A percentile compares a stretch with the other conserved stretches of the same genome.
Conservation (phyloP, 2,113 vertebrate genomes). For the Brienomyrus longianalis region DNA sequence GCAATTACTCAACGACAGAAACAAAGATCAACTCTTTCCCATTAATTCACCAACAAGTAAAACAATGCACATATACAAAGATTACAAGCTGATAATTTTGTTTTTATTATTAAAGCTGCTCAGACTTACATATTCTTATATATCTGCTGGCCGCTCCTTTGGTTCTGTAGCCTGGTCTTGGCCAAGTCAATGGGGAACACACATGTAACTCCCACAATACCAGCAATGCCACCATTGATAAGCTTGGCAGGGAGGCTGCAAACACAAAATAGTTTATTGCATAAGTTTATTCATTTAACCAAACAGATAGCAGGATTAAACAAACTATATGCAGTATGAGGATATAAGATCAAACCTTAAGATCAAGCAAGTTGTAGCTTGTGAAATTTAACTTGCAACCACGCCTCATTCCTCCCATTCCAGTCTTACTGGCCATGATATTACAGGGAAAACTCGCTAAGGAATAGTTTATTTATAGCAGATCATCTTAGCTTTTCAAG, state of each 20-base stretch:
- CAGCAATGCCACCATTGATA: conserved; percentile 74
- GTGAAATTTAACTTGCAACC: not conserved
- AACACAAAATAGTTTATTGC: not conserved
- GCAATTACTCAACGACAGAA: not conserved
- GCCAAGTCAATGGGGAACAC: conserved; percentile 75
- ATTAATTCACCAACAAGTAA: not conserved
- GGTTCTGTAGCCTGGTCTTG: conserved; percentile 79
- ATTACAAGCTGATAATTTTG: not conserved
- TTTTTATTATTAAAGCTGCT: not conserved
- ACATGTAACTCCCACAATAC: conserved; percentile 74
- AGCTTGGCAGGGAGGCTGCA: conserved; percentile 73
- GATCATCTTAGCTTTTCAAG: not conserved
- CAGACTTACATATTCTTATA: conserved; percentile 73
- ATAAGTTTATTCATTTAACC: not conserved
- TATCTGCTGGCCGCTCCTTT: conserved; percentile 66
- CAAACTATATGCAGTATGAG: not conserved
- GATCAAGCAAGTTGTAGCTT: not conserved
- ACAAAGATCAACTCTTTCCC: no score
- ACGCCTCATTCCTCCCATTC: not conserved
- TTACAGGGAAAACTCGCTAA: not conserved
- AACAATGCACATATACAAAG: not conserved
- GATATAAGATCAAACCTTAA: not conserved
- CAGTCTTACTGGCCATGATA: not conserved
- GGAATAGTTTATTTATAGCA: not conserved
- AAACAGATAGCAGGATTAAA: not conserved